Evolutionary conservation across 1,140 invertebrate genomes (phyloP).

Genomic region (Rhynchophorus ferrugineus): DNA sequence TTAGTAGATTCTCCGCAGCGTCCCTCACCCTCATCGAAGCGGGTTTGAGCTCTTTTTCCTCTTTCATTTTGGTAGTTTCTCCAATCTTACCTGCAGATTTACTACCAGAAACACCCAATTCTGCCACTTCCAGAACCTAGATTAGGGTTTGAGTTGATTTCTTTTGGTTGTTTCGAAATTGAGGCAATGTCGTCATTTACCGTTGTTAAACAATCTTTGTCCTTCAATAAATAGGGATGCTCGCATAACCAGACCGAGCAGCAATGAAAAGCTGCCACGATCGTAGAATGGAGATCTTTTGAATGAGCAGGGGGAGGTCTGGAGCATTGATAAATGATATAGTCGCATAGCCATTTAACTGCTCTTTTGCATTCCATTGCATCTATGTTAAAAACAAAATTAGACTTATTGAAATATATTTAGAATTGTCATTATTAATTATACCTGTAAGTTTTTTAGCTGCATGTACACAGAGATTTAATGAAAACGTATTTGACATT

Average conservation of each 20-base stretch:
- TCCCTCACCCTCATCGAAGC: conserved; percentile 93
- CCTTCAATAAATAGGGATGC: conserved; percentile 78
- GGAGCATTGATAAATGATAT: conserved; percentile 92
- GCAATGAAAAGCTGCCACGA: conserved; percentile 90
- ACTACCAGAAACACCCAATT: conserved; percentile 93
- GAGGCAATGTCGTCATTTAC: too few species aligned
- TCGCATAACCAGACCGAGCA: conserved; percentile 87
- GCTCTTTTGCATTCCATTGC: conserved; percentile 77
- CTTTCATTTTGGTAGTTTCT: conserved; percentile 85
- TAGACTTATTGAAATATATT: too few species aligned
- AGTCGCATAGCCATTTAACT: conserved; percentile 97
- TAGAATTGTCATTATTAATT: too few species aligned
- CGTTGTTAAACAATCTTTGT: conserved; percentile 85
- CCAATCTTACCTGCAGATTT: conserved; percentile 82
- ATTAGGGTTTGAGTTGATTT: not conserved
- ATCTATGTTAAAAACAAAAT: too few species aligned
- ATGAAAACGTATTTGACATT: not conserved
- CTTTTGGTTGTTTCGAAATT: too few species aligned
- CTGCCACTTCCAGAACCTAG: conserved; percentile 79
- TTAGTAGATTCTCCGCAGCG: conserved; percentile 87
- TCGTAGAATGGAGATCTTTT: conserved; percentile 95
- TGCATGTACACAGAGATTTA: conserved; percentile 19
- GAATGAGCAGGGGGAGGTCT: conserved; percentile 92
- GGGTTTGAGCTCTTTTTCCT: conserved; percentile 92
- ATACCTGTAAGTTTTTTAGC: conserved; percentile 32